Percentiles rank a stretch among this genome's conserved stretches.
Conservation (phyloP, 2,113 vertebrate genomes). For the Thalassoma bifasciatum region DNA sequence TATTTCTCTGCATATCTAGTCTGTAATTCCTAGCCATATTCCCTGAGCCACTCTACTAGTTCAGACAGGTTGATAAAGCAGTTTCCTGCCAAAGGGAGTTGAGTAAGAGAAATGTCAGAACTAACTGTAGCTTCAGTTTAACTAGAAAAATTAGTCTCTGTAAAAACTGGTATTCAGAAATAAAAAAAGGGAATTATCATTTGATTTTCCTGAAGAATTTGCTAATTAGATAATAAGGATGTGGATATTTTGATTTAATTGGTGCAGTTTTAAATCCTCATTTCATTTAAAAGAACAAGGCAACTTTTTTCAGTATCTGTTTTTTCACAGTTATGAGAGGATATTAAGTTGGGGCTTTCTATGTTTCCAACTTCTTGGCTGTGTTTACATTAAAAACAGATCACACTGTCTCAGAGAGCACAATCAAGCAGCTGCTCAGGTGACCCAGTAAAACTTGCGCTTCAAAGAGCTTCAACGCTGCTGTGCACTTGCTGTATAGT, state of each 20-base stretch:
- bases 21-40: neutral
- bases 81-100: neutral
- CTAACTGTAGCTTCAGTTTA: neutral
- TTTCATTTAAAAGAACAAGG: neutral
- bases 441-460: neutral
- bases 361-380: neutral
- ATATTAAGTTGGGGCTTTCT: neutral
- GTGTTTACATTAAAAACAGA: slow-evolving; percentile 16
- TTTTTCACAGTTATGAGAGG: too few relatives aligned
- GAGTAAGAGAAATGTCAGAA: neutral
- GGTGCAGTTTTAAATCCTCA: too few relatives aligned
- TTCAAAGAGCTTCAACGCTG: slow-evolving; percentile 5
- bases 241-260: too few relatives aligned
- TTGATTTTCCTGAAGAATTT: too few relatives aligned
- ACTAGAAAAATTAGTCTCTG: neutral
- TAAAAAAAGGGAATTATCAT: too few relatives aligned
- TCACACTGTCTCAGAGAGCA: slow-evolving; percentile 3
- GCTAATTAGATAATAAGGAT: too few relatives aligned
- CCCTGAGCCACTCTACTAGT: slow-evolving; percentile 15
- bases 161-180: neutral
- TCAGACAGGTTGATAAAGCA: slow-evolving; percentile 24
- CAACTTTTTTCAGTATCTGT: neutral
- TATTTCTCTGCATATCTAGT: neutral
- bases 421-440: slow-evolving; percentile 4
- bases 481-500: slow-evolving; percentile 5